These are phyloP conservation scores for Phoxinus phoxinus DNA, from an alignment of 2,113 vertebrate species.

Conservation along the genomic window DNA sequence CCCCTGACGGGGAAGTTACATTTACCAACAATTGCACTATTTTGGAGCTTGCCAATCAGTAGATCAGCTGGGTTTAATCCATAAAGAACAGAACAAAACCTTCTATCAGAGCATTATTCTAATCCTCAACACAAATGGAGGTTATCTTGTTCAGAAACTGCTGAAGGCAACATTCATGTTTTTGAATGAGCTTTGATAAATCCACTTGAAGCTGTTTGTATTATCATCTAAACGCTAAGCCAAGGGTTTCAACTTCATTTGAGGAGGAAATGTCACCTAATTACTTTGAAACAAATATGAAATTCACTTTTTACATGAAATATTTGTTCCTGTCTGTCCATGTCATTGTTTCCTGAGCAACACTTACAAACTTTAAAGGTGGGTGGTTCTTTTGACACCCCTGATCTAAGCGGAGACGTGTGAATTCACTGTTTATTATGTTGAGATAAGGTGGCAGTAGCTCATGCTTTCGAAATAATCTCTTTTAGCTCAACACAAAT, in stretches of 20 bases:
- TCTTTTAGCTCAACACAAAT: background rate
- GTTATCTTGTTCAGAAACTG: background rate
- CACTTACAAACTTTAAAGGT: background rate
- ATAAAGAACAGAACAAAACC: background rate
- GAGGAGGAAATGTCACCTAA: background rate
- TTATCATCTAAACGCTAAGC: background rate
- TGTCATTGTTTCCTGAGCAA: background rate
- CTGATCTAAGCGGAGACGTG: background rate
- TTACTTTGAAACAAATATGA: background rate
- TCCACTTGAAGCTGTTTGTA: background rate
- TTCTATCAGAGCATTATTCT: background rate
- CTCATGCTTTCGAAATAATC: slow-evolving; percentile 2
- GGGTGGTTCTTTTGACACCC: background rate
- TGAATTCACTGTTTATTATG: background rate
- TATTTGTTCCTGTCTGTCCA: background rate
- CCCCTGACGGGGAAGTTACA: too few species aligned
- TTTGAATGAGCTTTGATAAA: background rate
- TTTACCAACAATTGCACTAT: background rate
- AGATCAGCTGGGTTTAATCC: background rate
- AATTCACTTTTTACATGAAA: background rate
- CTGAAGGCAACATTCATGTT: background rate
- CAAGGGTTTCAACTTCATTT: background rate
- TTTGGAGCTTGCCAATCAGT: background rate
- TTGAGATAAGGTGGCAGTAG: background rate
- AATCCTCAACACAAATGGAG: background rate